Evolutionary conservation across 1,140 invertebrate genomes (phyloP), one percentile per base, ranked within the genome.

Genomic region (Zaprionus lachaisei): DNA sequence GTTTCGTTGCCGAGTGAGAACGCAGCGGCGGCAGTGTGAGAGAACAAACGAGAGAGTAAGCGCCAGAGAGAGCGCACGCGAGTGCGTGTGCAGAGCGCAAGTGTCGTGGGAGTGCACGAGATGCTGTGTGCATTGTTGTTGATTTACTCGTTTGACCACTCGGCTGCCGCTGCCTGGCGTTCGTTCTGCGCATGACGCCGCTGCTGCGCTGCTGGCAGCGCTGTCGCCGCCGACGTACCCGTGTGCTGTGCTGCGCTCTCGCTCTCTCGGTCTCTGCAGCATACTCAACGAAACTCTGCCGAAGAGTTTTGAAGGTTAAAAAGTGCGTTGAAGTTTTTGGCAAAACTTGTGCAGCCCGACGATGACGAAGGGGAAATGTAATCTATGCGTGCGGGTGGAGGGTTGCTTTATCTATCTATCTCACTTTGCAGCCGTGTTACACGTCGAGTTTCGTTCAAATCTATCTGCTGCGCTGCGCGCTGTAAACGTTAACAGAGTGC

Each of bases 261-360:
- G 11, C 31, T 34, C 31, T 31, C 9, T 31, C 20, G 1, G 1
- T 22, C 9, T 34, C 31, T 34, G 31, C 31, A 34, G 51, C 5
- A 26, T 60, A 61, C 77, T 82, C 14, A 68, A 73, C 83, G 83
- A 83, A 87, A 57, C 49, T 51, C 61, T 72, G 58, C 58, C 55
- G 67, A 55, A 65, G 62, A 49, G 41, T 77, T 83, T 86, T 86
- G 83, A 86, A 87, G 83, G 83, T 86, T 86, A 86, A 86, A 83
- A 86, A 77, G 83, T 86, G 83, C 83, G 83, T 86, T 79, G 15
- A 51, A 34, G 34, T 34, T 71, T 71, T 58, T 64, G 78, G 51
- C 78, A 65, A 67, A 80, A 61, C 61, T 63, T 72, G 77, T 72
- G 77, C 77, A 51, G 68, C 51, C 44, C 6, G 47, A 24, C 26